Evolutionary conservation across 1,140 invertebrate genomes (phyloP).

Genomic region (Steinernema khuongi): DNA sequence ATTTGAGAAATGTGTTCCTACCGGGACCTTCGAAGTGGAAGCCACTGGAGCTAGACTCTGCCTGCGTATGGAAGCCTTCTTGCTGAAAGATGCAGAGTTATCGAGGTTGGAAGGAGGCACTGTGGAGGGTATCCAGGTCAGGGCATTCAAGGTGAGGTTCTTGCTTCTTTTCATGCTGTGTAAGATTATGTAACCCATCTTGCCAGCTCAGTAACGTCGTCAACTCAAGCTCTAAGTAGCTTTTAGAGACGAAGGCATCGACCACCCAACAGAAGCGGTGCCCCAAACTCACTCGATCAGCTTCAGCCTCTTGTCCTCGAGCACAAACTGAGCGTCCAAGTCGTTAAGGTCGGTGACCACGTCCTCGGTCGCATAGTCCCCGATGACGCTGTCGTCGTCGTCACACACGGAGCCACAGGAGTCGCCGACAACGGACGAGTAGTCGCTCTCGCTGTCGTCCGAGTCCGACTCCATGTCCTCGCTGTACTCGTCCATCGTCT

Average conservation of each 20-base stretch:
- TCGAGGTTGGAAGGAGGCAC: conserved; percentile 41
- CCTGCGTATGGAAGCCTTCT: conserved; percentile 21
- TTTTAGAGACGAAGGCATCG: no score
- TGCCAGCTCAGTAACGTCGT: no score
- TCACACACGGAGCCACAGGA: conserved; percentile 21
- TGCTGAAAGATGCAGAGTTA: conserved; percentile 36
- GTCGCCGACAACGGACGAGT: conserved; percentile 27
- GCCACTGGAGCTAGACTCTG: conserved; percentile 2
- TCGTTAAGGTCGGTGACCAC: conserved; percentile 37
- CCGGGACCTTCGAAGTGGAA: neutral
- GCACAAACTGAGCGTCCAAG: conserved; percentile 56
- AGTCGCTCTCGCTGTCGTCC: conserved; percentile 27
- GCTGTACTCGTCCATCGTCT: conserved; percentile 29
- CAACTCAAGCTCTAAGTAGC: no score
- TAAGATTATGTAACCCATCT: no score
- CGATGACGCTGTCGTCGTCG: conserved; percentile 24
- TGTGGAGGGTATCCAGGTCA: conserved; percentile 15
- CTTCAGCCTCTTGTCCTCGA: conserved; percentile 54
- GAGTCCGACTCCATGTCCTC: conserved; percentile 35
- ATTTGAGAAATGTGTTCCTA: conserved; percentile 16
- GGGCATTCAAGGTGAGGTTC: conserved; percentile 1
- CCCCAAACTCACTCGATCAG: conserved; percentile 42
- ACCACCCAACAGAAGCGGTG: neutral
- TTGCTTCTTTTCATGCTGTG: no score
- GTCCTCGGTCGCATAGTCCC: conserved; percentile 37